phyloP scores from a whole-genome alignment of 2,797 vertebrate genomes.

The Microhierax caerulescens region DNA sequence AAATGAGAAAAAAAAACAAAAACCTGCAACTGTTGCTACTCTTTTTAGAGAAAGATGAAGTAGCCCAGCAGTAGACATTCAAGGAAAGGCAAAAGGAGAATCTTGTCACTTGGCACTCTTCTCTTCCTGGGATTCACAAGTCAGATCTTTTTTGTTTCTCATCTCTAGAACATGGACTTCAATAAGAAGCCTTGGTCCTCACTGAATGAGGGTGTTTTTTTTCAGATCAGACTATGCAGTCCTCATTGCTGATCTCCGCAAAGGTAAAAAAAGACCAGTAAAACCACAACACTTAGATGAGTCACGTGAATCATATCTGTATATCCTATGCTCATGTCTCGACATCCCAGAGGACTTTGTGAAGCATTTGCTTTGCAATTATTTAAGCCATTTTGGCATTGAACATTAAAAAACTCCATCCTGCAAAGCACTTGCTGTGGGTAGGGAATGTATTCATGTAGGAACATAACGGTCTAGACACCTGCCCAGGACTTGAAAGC shows the following conservation, averaged over 20 bases:
- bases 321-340: background rate
- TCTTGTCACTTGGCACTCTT: background rate
- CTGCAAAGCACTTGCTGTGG: background rate
- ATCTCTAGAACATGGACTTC: background rate
- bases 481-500: background rate
- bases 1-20: background rate
- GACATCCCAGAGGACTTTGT: background rate
- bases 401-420: background rate
- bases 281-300: background rate
- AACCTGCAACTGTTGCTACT: background rate
- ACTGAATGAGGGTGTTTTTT: background rate
- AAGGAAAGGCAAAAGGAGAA: background rate
- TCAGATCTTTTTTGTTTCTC: background rate
- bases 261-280: background rate
- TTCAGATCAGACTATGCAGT: background rate
- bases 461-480: background rate
- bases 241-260: background rate
- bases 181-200: background rate
- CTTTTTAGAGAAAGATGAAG: background rate
- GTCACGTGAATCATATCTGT: background rate
- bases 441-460: background rate
- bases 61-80: background rate
- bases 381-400: background rate
- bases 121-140: too few relatives aligned
- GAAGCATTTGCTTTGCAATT: background rate